Percentiles rank a stretch among this genome's conserved stretches.
phyloP scores from a whole-genome alignment of 1,140 invertebrate genomes.

The Glomeris maerens region DNA sequence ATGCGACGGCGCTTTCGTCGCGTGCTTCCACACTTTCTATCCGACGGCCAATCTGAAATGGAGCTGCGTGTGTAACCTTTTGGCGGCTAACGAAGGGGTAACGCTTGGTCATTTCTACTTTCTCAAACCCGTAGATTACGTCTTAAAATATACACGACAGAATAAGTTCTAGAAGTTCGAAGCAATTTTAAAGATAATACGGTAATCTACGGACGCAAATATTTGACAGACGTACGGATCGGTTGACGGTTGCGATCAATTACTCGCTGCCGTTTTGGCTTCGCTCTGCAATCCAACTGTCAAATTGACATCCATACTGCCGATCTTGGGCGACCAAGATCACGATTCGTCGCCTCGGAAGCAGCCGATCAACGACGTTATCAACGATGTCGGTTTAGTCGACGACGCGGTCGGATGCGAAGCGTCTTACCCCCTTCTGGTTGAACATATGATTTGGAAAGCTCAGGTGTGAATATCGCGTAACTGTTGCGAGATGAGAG shows the following conservation, averaged over 20 bases:
- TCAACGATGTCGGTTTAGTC: constrained; percentile 28
- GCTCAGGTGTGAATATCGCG: constrained; percentile 37
- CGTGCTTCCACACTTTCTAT: constrained; percentile 91
- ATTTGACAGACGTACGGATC: too few relatives aligned
- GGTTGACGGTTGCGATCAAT: constrained; percentile 39
- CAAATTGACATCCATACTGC: constrained; percentile 60
- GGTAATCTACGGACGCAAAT: too few relatives aligned
- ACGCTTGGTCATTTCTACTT: not conserved
- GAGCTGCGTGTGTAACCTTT: constrained; percentile 73
- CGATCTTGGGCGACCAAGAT: constrained; percentile 41
- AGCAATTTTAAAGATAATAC: too few relatives aligned
- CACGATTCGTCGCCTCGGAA: constrained; percentile 32
- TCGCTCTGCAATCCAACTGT: constrained; percentile 63
- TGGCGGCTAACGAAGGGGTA: constrained; percentile 64
- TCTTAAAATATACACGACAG: too few relatives aligned
- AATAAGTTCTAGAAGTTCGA: too few relatives aligned
- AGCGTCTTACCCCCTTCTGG: constrained; percentile 58
- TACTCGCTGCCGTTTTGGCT: constrained; percentile 64
- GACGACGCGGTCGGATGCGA: constrained; percentile 48
- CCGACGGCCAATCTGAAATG: constrained; percentile 84
- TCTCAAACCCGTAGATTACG: not conserved
- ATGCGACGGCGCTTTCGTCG: constrained; percentile 74
- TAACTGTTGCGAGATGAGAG: too few relatives aligned
- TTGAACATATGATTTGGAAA: constrained; percentile 64
- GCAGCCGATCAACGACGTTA: constrained; percentile 19